phyloP scores from a whole-genome alignment of 2,113 vertebrate genomes.

The Vulpes ferrilata region DNA sequence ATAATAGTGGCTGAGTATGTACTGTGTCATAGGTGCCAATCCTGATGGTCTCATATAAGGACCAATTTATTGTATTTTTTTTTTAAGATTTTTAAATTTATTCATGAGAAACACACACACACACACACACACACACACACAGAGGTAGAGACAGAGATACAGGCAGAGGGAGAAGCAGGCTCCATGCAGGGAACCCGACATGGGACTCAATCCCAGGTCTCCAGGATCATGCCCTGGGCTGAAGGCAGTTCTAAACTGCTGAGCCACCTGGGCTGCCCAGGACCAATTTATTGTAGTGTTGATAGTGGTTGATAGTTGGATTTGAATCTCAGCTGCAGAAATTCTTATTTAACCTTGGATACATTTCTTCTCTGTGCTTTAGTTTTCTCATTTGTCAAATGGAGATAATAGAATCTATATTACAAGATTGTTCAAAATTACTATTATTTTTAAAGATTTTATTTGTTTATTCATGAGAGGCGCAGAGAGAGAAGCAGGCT shows the following conservation, averaged over 20 bases:
- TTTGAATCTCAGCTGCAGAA: neutral
- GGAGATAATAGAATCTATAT: neutral
- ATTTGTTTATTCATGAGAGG: too few relatives aligned
- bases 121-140: too few relatives aligned
- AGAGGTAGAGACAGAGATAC: too few relatives aligned
- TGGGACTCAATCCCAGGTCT: too few relatives aligned
- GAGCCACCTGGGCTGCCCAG: neutral
- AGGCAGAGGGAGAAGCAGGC: too few relatives aligned
- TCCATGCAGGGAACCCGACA: too few relatives aligned
- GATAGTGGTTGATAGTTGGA: neutral
- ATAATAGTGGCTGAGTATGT: neutral
- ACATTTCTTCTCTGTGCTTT: neutral
- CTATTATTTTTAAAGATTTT: too few relatives aligned
- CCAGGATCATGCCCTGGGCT: too few relatives aligned
- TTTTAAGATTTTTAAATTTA: too few relatives aligned
- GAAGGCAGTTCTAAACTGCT: too few relatives aligned
- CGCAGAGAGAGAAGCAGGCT: too few relatives aligned
- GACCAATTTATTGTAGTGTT: neutral
- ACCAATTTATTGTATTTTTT: neutral
- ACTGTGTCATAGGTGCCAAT: neutral
- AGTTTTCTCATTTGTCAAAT: slow-evolving; percentile 8
- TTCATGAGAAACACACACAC: too few relatives aligned
- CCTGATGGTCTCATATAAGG: neutral
- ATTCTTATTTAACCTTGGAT: neutral
- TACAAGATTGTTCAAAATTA: neutral